Evolutionary conservation across 2,113 vertebrate species (phyloP), one percentile per base, ranked within the genome.

Genomic region (Amphilophus citrinellus): DNA sequence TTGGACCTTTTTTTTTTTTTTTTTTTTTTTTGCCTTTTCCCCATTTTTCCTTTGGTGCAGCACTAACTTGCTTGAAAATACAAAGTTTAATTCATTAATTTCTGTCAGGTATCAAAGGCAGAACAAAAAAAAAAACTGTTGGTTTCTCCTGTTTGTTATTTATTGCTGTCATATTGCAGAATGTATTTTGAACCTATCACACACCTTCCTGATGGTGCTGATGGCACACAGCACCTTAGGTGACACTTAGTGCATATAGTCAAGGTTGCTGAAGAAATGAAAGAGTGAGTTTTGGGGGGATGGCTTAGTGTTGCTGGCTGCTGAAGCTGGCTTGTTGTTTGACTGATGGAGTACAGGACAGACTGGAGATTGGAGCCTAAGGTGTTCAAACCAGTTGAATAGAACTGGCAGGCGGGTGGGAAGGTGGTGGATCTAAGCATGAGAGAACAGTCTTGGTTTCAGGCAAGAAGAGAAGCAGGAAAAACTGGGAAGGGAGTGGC

Each of bases 381-480:
- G 39, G 1, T 44, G 63, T 27, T 68, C 4, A 47, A 68, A 68
- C 0, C n/a, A 66, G 5, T 9, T 68, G 42, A 68, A 2, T 47
- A 47, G 24, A 47, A 18, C 42, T 27, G 65, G 42, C 22, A 17
- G 14, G 22, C 22, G 6, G 42, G 0, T 1, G 15, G 1, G 0
- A 47, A 68, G 8, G 39, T 18, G 39, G 22, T 27, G 5, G 42
- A 66, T 47, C n/a, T 6, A 66, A 27, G 63, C 39, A 27, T 13
- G 47, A 18, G 39, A 0, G 2, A 10, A 68, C 14, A 47, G 65
- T 47, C 22, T 47, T 27, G 14, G n/a, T 68, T 68, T 68, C 0
- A 0, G 8, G 44, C 42, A 0, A 50, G 22, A 0, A 68, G 22
- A 0, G 14, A 71, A 71, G 24, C 7, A 0, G 24, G 15, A 50